phyloP scores from a whole-genome alignment of 1,140 invertebrate genomes.

The Bombus affinis region DNA sequence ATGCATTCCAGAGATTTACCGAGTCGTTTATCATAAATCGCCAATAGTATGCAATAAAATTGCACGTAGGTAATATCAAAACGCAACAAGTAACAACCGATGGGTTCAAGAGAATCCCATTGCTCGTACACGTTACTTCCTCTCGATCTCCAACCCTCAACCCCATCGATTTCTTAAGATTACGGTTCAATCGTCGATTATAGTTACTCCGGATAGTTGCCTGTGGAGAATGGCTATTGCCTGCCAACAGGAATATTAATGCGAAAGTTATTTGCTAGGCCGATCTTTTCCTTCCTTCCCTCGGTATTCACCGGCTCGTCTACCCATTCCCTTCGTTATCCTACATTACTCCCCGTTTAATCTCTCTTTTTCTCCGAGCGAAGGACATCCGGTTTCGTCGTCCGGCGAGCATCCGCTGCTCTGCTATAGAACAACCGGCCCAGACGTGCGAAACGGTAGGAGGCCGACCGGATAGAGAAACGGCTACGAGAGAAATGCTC shows the following conservation, averaged over 20 bases:
- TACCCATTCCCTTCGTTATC: conserved; percentile 32
- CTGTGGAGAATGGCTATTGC: conserved; percentile 68
- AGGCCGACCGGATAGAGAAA: conserved; percentile 50
- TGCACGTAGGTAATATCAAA: conserved; percentile 27
- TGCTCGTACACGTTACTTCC: background rate
- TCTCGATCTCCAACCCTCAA: background rate
- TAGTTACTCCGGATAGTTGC: conserved; percentile 62
- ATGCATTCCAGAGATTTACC: conserved; percentile 59
- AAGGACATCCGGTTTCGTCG: conserved; percentile 75
- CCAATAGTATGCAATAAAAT: conserved; percentile 25
- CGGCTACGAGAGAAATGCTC: conserved; percentile 47
- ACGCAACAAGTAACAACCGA: conserved; percentile 1
- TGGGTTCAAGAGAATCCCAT: conserved; percentile 11
- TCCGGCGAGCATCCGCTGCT: conserved; percentile 53
- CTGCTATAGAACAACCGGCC: conserved; percentile 21
- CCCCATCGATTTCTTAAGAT: conserved; percentile 58
- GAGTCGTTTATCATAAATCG: conserved; percentile 55
- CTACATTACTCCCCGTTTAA: conserved; percentile 36
- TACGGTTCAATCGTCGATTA: conserved; percentile 66
- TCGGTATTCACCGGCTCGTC: background rate
- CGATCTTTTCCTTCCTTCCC: conserved; percentile 40
- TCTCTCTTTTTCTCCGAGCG: conserved; percentile 56
- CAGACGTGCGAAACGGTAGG: conserved; percentile 45
- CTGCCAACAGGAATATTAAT: conserved; percentile 77
- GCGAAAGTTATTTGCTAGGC: conserved; percentile 72